Conservation (phyloP, 1,140 invertebrate genomes). For the Marisa cornuarietis region DNA sequence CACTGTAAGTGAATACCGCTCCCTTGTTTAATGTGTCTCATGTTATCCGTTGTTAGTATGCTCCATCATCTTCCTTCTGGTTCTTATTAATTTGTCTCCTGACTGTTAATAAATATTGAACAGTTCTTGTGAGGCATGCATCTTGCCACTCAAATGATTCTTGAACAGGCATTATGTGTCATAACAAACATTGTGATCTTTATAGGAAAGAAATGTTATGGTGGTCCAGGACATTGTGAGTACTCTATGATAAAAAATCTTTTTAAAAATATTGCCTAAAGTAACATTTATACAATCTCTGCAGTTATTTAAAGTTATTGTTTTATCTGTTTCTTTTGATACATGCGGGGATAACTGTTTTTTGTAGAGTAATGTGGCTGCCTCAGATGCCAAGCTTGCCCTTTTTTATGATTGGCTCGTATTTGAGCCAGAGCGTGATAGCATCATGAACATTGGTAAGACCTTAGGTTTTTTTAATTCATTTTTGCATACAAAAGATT, state of each 20-base stretch:
- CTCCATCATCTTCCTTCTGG: not conserved
- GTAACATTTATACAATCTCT: no score
- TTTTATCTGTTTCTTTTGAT: no score
- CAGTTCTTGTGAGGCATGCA: no score
- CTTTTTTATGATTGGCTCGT: constrained; percentile 98
- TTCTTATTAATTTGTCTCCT: not conserved
- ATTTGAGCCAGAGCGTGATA: constrained; percentile 94
- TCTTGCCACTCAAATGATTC: no score
- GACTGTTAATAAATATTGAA: not conserved
- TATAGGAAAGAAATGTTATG: no score
- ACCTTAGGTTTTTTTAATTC: constrained; percentile 6
- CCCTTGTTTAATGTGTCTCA: not conserved
- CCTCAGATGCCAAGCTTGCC: constrained; percentile 94
- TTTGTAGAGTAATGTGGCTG: constrained; percentile 80
- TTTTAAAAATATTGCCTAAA: no score
- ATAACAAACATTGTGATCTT: no score
- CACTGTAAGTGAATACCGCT: constrained; percentile 71
- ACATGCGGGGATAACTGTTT: not conserved
- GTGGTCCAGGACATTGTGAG: no score
- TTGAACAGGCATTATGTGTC: no score
- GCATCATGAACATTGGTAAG: constrained; percentile 95
- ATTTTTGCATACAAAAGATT: not conserved
- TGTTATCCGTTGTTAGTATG: not conserved
- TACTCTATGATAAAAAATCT: no score
- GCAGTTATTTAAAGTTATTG: no score